phyloP scores from a whole-genome alignment of 1,140 invertebrate species.

The Papilio polyxenes region DNA sequence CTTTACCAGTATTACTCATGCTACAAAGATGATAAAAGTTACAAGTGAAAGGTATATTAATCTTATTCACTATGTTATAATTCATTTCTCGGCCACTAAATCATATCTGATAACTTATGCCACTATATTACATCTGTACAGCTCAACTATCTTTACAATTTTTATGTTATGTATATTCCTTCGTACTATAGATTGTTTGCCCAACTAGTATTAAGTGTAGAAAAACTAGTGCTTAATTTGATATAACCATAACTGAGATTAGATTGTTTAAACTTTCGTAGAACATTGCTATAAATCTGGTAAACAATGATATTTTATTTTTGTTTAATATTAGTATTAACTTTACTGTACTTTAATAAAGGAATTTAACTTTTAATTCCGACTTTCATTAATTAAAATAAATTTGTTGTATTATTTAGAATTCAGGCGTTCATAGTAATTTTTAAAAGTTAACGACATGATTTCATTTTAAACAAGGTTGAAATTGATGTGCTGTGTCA shows the following conservation, averaged over 20 bases:
- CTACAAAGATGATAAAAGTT: not conserved
- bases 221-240: not conserved
- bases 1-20: not conserved
- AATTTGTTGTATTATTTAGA: too few species aligned
- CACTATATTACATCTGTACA: not conserved
- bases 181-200: not conserved
- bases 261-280: too few species aligned
- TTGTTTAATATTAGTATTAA: not conserved
- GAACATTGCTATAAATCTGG: too few species aligned
- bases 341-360: too few species aligned
- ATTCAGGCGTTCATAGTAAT: too few species aligned
- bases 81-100: conserved; percentile 25
- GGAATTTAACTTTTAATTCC: too few species aligned
- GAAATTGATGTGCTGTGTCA: too few species aligned
- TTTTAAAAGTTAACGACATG: too few species aligned
- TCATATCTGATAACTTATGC: conserved; percentile 13
- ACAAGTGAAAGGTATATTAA: conserved; percentile 3
- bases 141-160: not conserved
- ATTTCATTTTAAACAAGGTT: too few species aligned
- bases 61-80: conserved; percentile 29
- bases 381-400: too few species aligned
- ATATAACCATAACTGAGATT: too few species aligned
- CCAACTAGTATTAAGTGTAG: not conserved
- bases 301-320: too few species aligned
- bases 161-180: not conserved